Evolutionary conservation across 1,140 invertebrate species (phyloP).

Genomic region (Neoseiulus cucumeris): DNA sequence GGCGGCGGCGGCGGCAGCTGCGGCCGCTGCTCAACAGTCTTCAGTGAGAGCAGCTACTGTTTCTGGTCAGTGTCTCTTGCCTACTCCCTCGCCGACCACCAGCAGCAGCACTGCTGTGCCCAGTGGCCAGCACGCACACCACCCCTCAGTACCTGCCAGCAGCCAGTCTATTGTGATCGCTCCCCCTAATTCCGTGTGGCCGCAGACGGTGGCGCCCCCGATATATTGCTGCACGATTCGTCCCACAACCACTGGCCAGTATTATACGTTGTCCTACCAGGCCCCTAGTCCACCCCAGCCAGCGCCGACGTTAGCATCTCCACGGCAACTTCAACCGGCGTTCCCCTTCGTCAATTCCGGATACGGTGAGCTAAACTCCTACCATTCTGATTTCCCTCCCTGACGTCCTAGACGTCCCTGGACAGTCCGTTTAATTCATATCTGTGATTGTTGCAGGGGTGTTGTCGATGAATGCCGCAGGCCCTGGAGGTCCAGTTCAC

Average conservation of each 20-base stretch:
- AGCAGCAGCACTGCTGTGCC: not conserved
- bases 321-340: too few species aligned
- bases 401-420: too few species aligned
- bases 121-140: not conserved
- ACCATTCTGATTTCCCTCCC: too few species aligned
- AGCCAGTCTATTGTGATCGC: constrained; percentile 6
- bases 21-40: not conserved
- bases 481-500: too few species aligned
- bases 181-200: not conserved
- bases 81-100: not conserved
- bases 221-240: not conserved
- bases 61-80: constrained; percentile 3
- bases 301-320: too few species aligned
- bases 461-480: too few species aligned
- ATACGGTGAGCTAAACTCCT: too few species aligned
- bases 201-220: not conserved
- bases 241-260: not conserved
- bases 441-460: too few species aligned
- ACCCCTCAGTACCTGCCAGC: not conserved
- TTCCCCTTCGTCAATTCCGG: too few species aligned
- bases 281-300: too few species aligned
- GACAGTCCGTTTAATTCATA: too few species aligned
- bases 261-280: constrained; percentile 1
- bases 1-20: not conserved
- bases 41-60: not conserved